Evolutionary conservation across 2,113 vertebrate species (phyloP), one percentile per base, ranked within the genome.

Genomic region (Hippocampus zosterae): DNA sequence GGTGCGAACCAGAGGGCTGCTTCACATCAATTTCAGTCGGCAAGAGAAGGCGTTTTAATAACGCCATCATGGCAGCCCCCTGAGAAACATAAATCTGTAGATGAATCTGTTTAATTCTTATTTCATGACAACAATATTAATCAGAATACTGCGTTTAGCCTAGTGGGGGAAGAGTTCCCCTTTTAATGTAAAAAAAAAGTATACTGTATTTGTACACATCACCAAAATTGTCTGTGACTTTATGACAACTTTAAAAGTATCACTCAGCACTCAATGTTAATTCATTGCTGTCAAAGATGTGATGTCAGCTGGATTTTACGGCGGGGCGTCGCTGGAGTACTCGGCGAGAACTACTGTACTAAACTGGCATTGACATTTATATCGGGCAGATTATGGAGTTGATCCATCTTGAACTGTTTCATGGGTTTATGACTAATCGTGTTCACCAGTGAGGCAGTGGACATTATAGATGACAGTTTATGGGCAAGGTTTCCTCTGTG

Each of bases 251-350:
- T 66, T 48, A 52, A 72, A 71, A 42, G 52, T 75, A 72, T 82
- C 81, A 78, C 68, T 82, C 77, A 40, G 62, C 80, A 73, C 76
- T 75, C 68, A 40, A 69, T 72, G 68, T 64, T 60, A 78, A 72
- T 67, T 78, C 76, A 62, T 71, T 71, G 60, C 81, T 74, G 70
- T 61, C 64, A 59, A 89, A 84, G 82, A 84, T 81, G 77, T 90
- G 85, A 89, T 78, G 77, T 89, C 85, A 91, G 76, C 72, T 48
- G 23, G n/a, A 62, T 73, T 87, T 87, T 82, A 60, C 13, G 27
- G 7, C 55, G 3, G 23, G 4, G 27, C 23, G 23, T 25, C 23
- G 25, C 23, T 44, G 72, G 74, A 67, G 50, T 81, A 80, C 69
- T 71, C 72, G 81, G 79, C 41, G n/a, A 42, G 40, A 44, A 44